A percentile compares a stretch with the other conserved stretches of the same genome.
Evolutionary conservation across 2,113 vertebrate genomes (phyloP).

Genomic region (Antidorcas marsupialis): DNA sequence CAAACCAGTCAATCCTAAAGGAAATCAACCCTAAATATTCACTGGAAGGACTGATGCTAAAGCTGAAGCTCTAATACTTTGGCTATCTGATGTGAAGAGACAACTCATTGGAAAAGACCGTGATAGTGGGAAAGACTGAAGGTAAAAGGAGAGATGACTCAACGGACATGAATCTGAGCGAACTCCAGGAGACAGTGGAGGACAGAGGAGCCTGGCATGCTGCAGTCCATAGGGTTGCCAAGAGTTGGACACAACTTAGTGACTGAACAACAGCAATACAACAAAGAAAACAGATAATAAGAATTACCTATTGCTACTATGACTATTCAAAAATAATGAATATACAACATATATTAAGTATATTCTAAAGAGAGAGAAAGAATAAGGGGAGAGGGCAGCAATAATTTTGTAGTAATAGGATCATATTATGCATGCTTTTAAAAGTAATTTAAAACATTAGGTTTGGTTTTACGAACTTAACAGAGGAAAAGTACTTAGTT

Average conservation of each 20-base stretch:
- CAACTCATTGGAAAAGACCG: not conserved
- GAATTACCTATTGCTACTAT: not conserved
- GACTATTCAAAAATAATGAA: not conserved
- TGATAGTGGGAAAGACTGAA: not conserved
- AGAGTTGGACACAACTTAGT: not conserved
- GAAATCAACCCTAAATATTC: not conserved
- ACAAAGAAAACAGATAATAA: not conserved
- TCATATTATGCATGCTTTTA: not conserved
- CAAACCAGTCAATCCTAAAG: not conserved
- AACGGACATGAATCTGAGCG: not conserved
- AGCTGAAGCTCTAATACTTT: not conserved
- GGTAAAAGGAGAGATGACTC: not conserved
- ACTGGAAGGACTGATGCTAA: not conserved
- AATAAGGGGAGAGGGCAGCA: not conserved
- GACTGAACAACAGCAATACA: not conserved
- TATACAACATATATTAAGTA: not conserved
- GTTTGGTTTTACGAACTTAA: slow-evolving; percentile 7
- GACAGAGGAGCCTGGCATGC: not conserved
- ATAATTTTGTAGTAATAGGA: not conserved
- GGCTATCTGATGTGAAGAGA: not conserved
- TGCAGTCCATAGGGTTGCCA: not conserved
- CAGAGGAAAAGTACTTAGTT: not conserved
- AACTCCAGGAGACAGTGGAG: not conserved
- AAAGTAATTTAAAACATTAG: not conserved
- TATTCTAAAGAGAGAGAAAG: not conserved